Conservation (phyloP, 1,140 invertebrate genomes). For the Ooceraea biroi region DNA sequence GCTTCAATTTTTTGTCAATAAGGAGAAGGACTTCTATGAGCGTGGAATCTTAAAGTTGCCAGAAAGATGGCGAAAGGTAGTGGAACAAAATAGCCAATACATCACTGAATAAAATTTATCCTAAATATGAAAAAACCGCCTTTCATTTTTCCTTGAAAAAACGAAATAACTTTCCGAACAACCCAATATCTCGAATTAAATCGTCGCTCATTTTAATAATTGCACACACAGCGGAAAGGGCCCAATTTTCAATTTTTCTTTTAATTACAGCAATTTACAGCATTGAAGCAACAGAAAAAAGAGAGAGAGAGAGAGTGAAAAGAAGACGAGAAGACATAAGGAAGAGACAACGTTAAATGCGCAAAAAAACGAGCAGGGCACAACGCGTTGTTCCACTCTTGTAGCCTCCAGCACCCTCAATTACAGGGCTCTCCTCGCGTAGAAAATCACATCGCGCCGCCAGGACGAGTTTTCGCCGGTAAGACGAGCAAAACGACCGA, state of each 20-base stretch:
- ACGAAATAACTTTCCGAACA: too few species aligned
- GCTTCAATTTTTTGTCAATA: too few species aligned
- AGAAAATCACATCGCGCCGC: background rate
- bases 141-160: too few species aligned
- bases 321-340: background rate
- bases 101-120: too few species aligned
- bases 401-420: background rate
- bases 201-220: background rate
- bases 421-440: background rate
- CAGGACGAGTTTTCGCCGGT: constrained; percentile 20
- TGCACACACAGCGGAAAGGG: background rate
- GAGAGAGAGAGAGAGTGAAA: background rate
- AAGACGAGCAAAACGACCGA: constrained; percentile 18
- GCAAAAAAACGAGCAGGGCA: constrained; percentile 26
- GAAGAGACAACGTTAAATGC: background rate
- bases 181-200: constrained; percentile 13
- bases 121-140: too few species aligned
- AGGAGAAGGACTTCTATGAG: too few species aligned
- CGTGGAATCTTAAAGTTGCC: too few species aligned
- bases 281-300: background rate
- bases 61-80: too few species aligned
- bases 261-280: too few species aligned
- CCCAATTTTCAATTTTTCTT: too few species aligned
- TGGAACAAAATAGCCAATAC: too few species aligned
- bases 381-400: background rate